These are phyloP conservation scores for Rhinolophus sinicus DNA, from an alignment of 2,113 vertebrate genomes.

Conservation along the genomic window DNA sequence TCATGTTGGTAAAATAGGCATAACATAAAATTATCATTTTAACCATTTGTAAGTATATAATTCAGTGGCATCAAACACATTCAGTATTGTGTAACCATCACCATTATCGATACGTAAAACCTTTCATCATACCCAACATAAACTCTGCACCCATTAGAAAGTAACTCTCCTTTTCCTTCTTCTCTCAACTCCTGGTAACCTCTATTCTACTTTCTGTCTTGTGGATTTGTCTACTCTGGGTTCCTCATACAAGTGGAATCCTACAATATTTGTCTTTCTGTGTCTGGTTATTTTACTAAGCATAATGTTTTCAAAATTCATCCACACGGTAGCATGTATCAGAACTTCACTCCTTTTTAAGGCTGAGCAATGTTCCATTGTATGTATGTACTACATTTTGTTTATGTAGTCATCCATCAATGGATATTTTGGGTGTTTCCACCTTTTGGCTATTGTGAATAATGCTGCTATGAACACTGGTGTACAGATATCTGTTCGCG, in stretches of 20 bases:
- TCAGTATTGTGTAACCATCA: background rate
- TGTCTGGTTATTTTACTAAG: background rate
- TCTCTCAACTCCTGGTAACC: background rate
- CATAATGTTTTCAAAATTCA: background rate
- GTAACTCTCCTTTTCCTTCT: background rate
- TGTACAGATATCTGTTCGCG: background rate
- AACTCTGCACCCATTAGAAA: background rate
- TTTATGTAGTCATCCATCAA: background rate
- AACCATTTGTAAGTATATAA: background rate
- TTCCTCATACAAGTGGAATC: background rate
- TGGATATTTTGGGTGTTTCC: background rate
- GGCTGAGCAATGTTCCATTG: background rate
- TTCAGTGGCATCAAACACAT: background rate
- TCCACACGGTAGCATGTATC: background rate
- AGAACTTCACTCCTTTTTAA: background rate
- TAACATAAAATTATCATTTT: background rate
- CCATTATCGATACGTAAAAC: background rate
- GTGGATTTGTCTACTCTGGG: background rate
- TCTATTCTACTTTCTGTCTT: background rate
- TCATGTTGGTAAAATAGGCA: background rate
- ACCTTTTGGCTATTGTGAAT: background rate
- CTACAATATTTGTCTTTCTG: background rate
- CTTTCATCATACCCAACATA: background rate
- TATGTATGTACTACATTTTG: background rate
- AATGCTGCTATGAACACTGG: background rate